Evolutionary conservation across 1,140 invertebrate genomes (phyloP).

Genomic region (Araneus ventricosus): DNA sequence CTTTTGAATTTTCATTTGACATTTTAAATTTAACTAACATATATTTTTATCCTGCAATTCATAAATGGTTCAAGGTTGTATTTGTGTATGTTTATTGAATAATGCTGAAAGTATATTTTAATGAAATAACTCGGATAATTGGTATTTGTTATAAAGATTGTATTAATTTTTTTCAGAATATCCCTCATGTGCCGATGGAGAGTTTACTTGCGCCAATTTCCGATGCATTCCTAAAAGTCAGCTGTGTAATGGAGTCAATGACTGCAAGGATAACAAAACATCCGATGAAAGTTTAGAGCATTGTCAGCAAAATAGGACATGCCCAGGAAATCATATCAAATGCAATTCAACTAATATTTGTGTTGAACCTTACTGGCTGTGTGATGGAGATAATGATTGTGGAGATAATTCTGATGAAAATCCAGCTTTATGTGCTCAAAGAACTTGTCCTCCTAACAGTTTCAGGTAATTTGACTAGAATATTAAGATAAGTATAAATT

Average conservation of each 20-base stretch:
- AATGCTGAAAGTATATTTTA: too few species aligned
- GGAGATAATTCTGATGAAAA: constrained; percentile 98
- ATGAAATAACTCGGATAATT: background rate
- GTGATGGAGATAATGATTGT: constrained; percentile 94
- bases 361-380: constrained; percentile 96
- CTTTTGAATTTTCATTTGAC: too few species aligned
- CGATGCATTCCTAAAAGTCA: constrained; percentile 92
- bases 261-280: constrained; percentile 95
- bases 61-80: too few species aligned
- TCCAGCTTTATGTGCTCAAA: constrained; percentile 90
- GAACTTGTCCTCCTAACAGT: constrained; percentile 94
- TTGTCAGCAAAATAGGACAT: constrained; percentile 91
- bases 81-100: too few species aligned
- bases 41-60: too few species aligned
- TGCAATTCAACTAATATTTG: constrained; percentile 97
- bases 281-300: constrained; percentile 93
- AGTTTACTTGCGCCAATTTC: constrained; percentile 95
- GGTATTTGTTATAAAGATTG: background rate
- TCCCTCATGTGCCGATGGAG: constrained; percentile 92
- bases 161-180: constrained; percentile 82
- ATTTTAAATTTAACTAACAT: too few species aligned
- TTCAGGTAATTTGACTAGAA: constrained; percentile 83
- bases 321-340: constrained; percentile 91
- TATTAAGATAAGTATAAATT: background rate
- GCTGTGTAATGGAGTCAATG: constrained; percentile 96